Conservation (phyloP, 2,888 invertebrate genomes). For the Drosophila bunnanda region DNA sequence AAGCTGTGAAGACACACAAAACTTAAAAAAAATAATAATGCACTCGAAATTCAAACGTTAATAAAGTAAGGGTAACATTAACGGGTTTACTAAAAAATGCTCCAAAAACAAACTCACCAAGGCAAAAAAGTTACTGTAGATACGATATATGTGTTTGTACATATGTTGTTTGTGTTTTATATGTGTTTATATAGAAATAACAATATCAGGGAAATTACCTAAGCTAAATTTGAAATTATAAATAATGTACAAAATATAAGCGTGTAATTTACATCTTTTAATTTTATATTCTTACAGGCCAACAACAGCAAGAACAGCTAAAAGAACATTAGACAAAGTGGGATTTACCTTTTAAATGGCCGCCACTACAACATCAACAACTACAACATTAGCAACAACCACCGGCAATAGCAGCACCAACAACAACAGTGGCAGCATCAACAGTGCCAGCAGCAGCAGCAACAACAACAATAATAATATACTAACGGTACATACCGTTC, state of each 20-base stretch:
- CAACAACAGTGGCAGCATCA: constrained; percentile 43
- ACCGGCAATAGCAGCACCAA: constrained; percentile 56
- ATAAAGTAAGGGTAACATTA: constrained; percentile 53
- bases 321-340: constrained; percentile 66
- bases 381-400: constrained; percentile 65
- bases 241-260: too few relatives aligned
- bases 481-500: constrained; percentile 76
- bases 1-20: constrained; percentile 43
- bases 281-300: constrained; percentile 14
- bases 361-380: constrained; percentile 77
- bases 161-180: too few relatives aligned
- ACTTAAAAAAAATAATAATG: constrained; percentile 12
- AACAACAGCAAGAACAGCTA: constrained; percentile 28
- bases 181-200: neutral
- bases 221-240: too few relatives aligned
- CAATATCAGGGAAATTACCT: neutral
- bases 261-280: too few relatives aligned
- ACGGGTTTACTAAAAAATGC: constrained; percentile 11
- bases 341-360: constrained; percentile 75
- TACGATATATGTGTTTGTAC: neutral
- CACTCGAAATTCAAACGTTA: constrained; percentile 27
- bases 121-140: constrained; percentile 1
- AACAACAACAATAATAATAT: constrained; percentile 53
- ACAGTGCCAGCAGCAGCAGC: constrained; percentile 39
- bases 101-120: constrained; percentile 6